A percentile compares a stretch with the other conserved stretches of the same genome.
Evolutionary conservation across 2,888 invertebrate genomes (phyloP).

Genomic region (Trissonchulus sp.): DNA sequence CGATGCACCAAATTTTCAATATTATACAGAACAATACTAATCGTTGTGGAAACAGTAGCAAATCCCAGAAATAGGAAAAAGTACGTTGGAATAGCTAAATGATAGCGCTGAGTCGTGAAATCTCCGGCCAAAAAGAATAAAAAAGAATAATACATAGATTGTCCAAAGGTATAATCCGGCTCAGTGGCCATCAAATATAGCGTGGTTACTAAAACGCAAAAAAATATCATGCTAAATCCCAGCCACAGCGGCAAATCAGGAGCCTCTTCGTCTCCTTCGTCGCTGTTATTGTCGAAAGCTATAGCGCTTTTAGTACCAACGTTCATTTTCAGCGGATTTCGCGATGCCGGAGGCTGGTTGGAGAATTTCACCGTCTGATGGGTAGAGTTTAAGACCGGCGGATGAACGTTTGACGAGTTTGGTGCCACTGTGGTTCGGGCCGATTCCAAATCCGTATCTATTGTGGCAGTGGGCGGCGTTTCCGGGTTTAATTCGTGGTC

Average conservation of each 20-base stretch:
- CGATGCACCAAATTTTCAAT: not conserved
- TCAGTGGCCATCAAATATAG: not conserved
- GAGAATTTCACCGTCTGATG: not conserved
- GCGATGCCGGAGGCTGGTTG: too few species aligned
- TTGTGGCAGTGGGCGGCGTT: too few species aligned
- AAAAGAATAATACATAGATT: not conserved
- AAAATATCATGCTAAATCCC: not conserved
- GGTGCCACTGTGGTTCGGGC: too few species aligned
- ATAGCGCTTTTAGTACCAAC: not conserved
- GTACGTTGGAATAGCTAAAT: conserved; percentile 10
- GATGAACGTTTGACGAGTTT: not conserved
- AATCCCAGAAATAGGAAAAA: conserved; percentile 6
- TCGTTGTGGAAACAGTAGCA: conserved; percentile 7
- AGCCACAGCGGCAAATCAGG: not conserved
- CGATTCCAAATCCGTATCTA: too few species aligned
- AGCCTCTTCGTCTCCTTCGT: conserved; percentile 10
- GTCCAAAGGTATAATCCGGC: not conserved
- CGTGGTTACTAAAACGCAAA: not conserved
- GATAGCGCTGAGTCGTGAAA: not conserved
- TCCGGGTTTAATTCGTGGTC: too few species aligned
- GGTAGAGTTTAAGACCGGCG: not conserved
- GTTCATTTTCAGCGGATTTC: too few species aligned
- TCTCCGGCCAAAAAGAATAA: conserved; percentile 10
- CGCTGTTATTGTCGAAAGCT: not conserved
- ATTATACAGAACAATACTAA: conserved; percentile 6